These are phyloP conservation scores for Drosophila cognata DNA, from an alignment of 2,888 invertebrate species.

Conservation along the genomic window DNA sequence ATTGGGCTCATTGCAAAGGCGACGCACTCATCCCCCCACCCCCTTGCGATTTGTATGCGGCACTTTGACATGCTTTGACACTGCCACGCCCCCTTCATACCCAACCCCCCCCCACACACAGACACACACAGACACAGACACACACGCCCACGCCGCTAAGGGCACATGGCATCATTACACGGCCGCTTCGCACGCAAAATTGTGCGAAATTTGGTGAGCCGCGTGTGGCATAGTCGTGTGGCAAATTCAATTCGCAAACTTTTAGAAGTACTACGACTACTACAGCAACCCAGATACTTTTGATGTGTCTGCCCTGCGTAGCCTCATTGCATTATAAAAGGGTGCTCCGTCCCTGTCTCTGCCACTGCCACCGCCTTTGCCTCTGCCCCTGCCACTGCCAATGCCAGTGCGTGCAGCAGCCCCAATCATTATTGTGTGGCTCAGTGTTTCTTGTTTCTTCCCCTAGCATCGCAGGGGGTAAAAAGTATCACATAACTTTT, in stretches of 20 bases:
- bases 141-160: slow-evolving; percentile 22
- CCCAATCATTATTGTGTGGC: slow-evolving; percentile 15
- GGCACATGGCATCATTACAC: slow-evolving; percentile 77
- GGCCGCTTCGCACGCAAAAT: slow-evolving; percentile 79
- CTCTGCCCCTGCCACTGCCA: background rate
- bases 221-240: slow-evolving; percentile 83
- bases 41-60: slow-evolving; percentile 39
- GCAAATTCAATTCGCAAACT: slow-evolving; percentile 82
- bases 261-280: slow-evolving; percentile 39
- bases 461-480: background rate
- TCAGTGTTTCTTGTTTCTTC: background rate
- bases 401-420: slow-evolving; percentile 1
- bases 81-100: slow-evolving; percentile 42
- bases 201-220: slow-evolving; percentile 78
- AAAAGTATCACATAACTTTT: slow-evolving; percentile 6
- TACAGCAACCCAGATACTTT: slow-evolving; percentile 52
- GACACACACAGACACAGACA: background rate
- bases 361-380: background rate
- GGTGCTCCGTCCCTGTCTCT: slow-evolving; percentile 12
- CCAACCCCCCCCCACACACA: slow-evolving; percentile 12
- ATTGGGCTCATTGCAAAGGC: slow-evolving; percentile 77
- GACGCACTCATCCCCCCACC: slow-evolving; percentile 36
- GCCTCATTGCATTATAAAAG: slow-evolving; percentile 46
- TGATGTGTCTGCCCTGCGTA: slow-evolving; percentile 38
- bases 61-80: slow-evolving; percentile 78